Evolutionary conservation across 2,113 vertebrate genomes (phyloP), one percentile per base, ranked within the genome.

Genomic region (Megaceryle maxima): DNA sequence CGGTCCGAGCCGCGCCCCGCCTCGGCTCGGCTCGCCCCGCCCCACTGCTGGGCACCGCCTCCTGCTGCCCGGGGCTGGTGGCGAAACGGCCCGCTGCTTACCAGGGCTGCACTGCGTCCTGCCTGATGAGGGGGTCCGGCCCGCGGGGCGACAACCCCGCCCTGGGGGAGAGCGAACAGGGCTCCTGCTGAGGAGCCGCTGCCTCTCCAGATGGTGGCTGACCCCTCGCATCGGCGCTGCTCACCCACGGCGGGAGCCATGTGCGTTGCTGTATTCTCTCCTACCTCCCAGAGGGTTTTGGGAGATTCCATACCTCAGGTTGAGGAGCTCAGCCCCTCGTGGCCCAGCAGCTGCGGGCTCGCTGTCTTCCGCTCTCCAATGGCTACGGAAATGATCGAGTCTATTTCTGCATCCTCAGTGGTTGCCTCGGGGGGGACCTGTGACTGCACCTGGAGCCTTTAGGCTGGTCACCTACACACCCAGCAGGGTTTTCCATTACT

Each of bases 301-400:
- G 31, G 3, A 6, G 20, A 5, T 37, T 37, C 5, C 4, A 0
- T 3, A 48, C 1, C 19, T 12, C 12, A 1, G 22, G 7, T 0
- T 22, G 50, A 11, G 37, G 37, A 57, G 56, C 4, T 2, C 41
- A 10, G 74, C 7, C 37, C 8, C 6, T 13, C 13, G 0, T 6
- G 22, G 41, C 0, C 5, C 35, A 10, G 51, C 46, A 2, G 51
- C 43, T 2, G 3, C 0, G 4, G 31, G 17, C 4, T 56, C 4
- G 9, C 19, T 18, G 60, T 13, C 37, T 21, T 31, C 59, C 29
- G 4, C 39, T 80, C 64, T 31, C 69, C 21, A 13, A 43, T 53
- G 19, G 33, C 21, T 16, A 4, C 3, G 63, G 51, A 3, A 16
- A 1, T 11, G 19, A 1, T 28, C 69, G 76, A 31, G 13, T 31